These are phyloP conservation scores for Platyscapa corneri DNA, from an alignment of 1,140 invertebrate species.

Conservation along the genomic window DNA sequence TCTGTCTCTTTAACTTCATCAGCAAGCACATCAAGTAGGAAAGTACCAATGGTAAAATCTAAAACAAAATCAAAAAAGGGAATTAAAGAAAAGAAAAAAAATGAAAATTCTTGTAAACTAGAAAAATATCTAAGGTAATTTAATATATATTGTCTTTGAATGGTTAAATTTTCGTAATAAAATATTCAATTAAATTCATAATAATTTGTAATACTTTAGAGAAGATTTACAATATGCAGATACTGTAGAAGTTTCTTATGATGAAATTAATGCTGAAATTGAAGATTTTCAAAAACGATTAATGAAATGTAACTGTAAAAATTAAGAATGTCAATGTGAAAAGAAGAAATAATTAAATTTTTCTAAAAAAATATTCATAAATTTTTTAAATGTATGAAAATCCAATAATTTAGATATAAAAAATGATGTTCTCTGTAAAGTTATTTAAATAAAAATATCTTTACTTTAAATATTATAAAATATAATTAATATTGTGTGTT, in stretches of 20 bases:
- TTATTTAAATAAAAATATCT: not conserved
- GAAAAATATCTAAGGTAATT: conserved; percentile 46
- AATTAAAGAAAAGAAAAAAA: not conserved
- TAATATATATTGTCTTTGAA: not conserved
- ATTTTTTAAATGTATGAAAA: not conserved
- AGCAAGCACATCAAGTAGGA: not conserved
- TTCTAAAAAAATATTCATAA: not conserved
- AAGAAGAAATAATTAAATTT: not conserved
- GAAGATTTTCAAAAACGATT: conserved; percentile 53
- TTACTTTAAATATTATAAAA: not conserved
- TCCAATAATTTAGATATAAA: not conserved
- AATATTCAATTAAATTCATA: not conserved
- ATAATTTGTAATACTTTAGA: conserved; percentile 8
- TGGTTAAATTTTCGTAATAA: not conserved
- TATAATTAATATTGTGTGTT: not conserved
- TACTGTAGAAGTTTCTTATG: conserved; percentile 44
- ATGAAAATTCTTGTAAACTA: not conserved
- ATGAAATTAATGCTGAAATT: conserved; percentile 57
- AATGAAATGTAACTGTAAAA: not conserved
- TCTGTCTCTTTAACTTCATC: not conserved
- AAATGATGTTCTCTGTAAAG: not conserved
- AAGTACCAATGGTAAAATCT: not conserved
- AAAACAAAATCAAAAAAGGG: not conserved
- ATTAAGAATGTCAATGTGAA: conserved; percentile 29
- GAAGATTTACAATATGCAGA: conserved; percentile 52